Base-by-base conservation (phyloP, 2,888 invertebrate genomes). In the Caenorhabditis parvicauda region DNA sequence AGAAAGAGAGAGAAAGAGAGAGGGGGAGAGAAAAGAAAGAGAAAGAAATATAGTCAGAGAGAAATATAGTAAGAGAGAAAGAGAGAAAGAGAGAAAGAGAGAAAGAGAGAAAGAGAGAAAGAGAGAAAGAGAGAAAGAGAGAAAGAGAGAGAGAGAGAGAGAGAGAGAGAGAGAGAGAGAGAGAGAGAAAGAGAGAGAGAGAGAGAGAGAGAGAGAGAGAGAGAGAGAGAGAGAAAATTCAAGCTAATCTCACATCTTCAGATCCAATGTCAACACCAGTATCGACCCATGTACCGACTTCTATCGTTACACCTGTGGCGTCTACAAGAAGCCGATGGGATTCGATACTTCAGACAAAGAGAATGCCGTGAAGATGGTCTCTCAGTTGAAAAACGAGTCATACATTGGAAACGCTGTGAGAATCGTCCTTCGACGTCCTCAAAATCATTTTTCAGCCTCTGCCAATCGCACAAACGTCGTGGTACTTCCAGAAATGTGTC, bases 201-300 rank as follows among this genome's bases (percentile, higher is more conserved):
- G n/a, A n/a, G n/a, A n/a, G n/a, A n/a, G n/a, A n/a, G n/a, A n/a
- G n/a, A n/a, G n/a, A n/a, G n/a, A n/a, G n/a, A n/a, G n/a, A n/a
- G n/a, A n/a, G n/a, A n/a, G n/a, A n/a, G n/a, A n/a, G 5, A 43
- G 6, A 21, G 22, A 7, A 17, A 44, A 27, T 3, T 6, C n/a
- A 44, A 28, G 17, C 27, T 19, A 25, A 21, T 7, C 37, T 22
- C 4, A n/a, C 19, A 17, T 21, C 59, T 61, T 22, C 29, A 70
- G 67, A 28, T n/a, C 49, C 7, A 61, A 57, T 17, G 54, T 71
- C 25, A 70, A 72, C 53, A 51, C 53, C 2, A 53, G 61, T 0
- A 56, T 58, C 29, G 63, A 72, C 50, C 74, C 74, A 7, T 74
- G 74, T 55, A 58, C 67, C 45, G 72, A 74, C 52, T 74, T 72